Base-by-base conservation (phyloP, 2,888 invertebrate genomes). In the Pegoplata infirma region DNA sequence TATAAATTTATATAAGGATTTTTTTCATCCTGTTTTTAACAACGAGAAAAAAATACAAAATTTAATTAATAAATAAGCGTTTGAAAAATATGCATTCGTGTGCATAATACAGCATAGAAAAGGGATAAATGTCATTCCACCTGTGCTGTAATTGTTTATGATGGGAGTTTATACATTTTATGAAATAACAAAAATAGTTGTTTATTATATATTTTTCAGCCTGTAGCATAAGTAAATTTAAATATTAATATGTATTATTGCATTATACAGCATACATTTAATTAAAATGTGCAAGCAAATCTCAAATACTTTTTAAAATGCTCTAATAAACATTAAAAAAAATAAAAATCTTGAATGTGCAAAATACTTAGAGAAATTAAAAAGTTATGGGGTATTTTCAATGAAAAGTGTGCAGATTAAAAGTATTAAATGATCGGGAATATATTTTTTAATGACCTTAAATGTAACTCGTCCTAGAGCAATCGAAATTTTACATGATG, bases 1-100 rank as follows among this genome's bases (percentile, higher is more conserved):
- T 67, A 55, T 44, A 36, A 10, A 12, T 67, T 66, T 44, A 8
- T 12, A 8, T 53, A 53, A 53, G 76, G 66, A 73, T 40, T 67
- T 61, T 73, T 68, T 49, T 61, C 53, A 53, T 63, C 19, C 19
- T 19, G 21, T 72, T 73, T 19, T 73, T 78, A 16, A n/a, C n/a
- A n/a, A 56, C 6, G n/a, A 36, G n/a, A 28, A 23, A 66, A 51
- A 68, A 66, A 69, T 40, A 28, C 23, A 47, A 36, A 83, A 83
- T 83, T 80, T 85, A 85, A 85, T 85, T 86, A 85, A 86, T 85
- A 85, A 86, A 85, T 85, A 84, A 83, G 82, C 79, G 82, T 80
- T 82, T 83, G 81, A 79, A 80, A 81, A 81, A 80, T 79, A 81
- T 76, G 77, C 79, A 79, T 73, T 76, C 75, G 71, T 77, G 79